Evolutionary conservation across 2,797 vertebrate species (phyloP), one percentile per base, ranked within the genome.

Genomic region (Macrochelys suwanniensis): DNA sequence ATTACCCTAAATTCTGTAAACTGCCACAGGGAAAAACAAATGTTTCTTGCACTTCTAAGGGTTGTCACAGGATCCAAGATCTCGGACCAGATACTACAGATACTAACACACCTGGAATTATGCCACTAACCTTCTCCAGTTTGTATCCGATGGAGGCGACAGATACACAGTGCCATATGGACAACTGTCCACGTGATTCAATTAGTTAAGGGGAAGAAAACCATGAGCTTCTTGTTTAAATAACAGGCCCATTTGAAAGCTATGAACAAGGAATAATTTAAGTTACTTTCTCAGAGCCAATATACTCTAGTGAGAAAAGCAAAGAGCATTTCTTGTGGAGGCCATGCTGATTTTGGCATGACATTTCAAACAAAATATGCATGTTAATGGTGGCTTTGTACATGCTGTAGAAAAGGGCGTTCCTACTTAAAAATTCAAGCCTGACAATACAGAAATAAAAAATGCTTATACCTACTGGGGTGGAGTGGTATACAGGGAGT

Each of bases 131-230:
- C 99, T 99, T 98, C 99, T 99, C 99, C 99, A 99, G 98, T 99
- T 99, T 11, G 99, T 99, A 97, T 99, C 99, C 1, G 99, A 99
- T 0, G 99, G 99, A 33, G 99, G 99, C 0, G 99, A 99, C 96
- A 99, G 99, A 96, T 99, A 99, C 97, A 99, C 99, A 2, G 99
- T 99, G 97, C 99, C 98, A 6, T 99, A 99, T 2, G 99, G 99
- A 97, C 99, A 99, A 98, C 99, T 99, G 98, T 99, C 99, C 93
- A 99, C 99, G 99, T 99, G 98, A 95, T 78, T 33, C 74, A 88
- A 13, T 15, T 74, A 92, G 99, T 99, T 98, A 99, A 99, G 99
- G 98, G 68, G 76, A 81, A 85, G 5, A 93, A 77, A 92, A 33
- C 1, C 89, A 81, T 47, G 16, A 28, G 8, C 45, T 49, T 78